Base-by-base conservation (phyloP, 2,888 invertebrate species). In the Hypomecis punctinalis region DNA sequence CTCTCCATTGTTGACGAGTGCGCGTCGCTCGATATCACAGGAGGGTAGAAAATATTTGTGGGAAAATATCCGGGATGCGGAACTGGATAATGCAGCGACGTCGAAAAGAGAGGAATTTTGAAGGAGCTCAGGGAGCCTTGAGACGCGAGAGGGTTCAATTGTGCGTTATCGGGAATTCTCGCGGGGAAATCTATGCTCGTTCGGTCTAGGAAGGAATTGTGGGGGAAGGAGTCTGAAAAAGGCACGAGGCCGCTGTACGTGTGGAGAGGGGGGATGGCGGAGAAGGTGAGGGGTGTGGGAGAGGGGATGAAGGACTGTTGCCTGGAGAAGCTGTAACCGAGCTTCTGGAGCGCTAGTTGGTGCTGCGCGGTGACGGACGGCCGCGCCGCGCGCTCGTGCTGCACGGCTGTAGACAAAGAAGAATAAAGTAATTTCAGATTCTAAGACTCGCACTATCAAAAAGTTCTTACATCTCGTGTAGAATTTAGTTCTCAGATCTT, bases 331-430 rank as follows among this genome's bases (percentile, higher is more conserved):
- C 86, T 90, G 78, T 94, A 93, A 60, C 91, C 89, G n/a, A 94
- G 79, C 69, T 87, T 89, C 53, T 90, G 88, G 6, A 92, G 75
- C 92, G 88, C 94, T 92, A 78, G 87, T 81, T 75, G 92, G 77
- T 79, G 89, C 69, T 81, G 90, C 52, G 70, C 81, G 65, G 71
- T 76, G 11, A 77, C 76, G 0, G 86, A 79, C 1, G 94, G 90
- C 49, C 98, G 94, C 0, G 98, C 97, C 8, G 98, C 97, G 69
- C 98, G 93, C 88, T 98, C 98, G 85, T 98, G 97, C 83, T 98
- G 98, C 23, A 98, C 98, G 65, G 98, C 98, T 98, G 94, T 56
- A 61, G 66, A 62, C 42, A 62, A 58, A 13, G 9, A 33, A 11
- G 2, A 36, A 6, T 6, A 2, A n/a, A 23, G 23, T 23, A 23